Base-by-base conservation (phyloP, 2,888 invertebrate genomes). In the Nemurella pictetii region DNA sequence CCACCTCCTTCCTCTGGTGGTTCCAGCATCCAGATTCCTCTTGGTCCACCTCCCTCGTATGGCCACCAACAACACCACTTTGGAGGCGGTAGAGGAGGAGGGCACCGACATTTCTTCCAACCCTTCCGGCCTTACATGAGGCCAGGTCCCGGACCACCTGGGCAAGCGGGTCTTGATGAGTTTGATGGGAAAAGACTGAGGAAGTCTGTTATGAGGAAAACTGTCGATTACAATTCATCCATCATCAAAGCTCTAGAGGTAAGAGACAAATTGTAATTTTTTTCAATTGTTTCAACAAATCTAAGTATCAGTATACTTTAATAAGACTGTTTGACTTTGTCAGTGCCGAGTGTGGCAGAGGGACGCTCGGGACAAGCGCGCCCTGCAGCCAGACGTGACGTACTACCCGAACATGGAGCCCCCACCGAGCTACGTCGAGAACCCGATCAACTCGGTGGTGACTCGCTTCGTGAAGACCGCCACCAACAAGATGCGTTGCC, bases 401-500 rank as follows among this genome's bases (percentile, higher is more conserved):
- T 99, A 99, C 90, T 96, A 96, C 88, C 96, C 98, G 0, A 97
- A 98, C 90, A 91, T 99, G 89, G 92, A 97, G 89, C 99, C 99
- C 74, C 99, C 99, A 0, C 95, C 96, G n/a, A 96, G 96, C 88
- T 96, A 97, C 89, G 94, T 96, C 83, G 97, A 99, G 89, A 98
- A 98, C 91, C 97, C 99, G 2, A 98, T 98, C 88, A 99, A 99
- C 92, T 85, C 86, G 28, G 86, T 89, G 9, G 90, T 91, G 4
- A 91, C 93, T 12, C 93, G 98, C 89, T 99, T 99, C 91, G 99
- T 99, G 7, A 96, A 99, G 91, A 98, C 99, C n/a, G 99, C 99
- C 9, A 99, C 99, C 84, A 99, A 99, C 91, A 99, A 99, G 93
- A 98, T 99, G 96, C 94, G 99, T 88, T 99, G 99, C 92, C 99